Evolutionary conservation across 2,113 vertebrate species (phyloP), one percentile per base, ranked within the genome.

Genomic region (Colius striatus): DNA sequence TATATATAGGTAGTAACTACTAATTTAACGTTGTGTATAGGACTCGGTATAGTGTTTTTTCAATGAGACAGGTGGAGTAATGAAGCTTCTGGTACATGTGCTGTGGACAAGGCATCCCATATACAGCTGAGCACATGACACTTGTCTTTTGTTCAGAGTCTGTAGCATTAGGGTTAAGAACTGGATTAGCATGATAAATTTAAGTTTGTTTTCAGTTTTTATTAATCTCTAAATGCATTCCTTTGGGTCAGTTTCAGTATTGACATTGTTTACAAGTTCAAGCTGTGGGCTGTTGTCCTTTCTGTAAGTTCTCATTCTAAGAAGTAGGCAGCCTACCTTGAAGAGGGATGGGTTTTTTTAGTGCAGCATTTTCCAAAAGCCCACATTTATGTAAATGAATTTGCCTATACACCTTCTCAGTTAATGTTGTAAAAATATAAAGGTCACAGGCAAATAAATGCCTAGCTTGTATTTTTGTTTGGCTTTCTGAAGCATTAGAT

Each of bases 361-460:
- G 51, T 77, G 60, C 60, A 55, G 4, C 47, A 77, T 88, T 63
- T 77, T 71, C 90, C 72, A 92, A 67, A 90, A 90, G 68, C 91
- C 92, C 62, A 90, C 90, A 16, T 12, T 68, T 82, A 93, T 80
- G 82, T 76, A 91, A 93, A 92, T 87, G 26, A 83, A n/a, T 87
- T 95, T 3, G 50, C 72, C 63, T 94, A 41, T 91, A 72, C 36
- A 76, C 90, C 61, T 88, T 60, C 74, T 91, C 45, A 53, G 54
- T 91, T 91, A 91, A 63, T 74, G 90, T 74, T 14, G 14, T 72
- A 62, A 91, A 89, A 79, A 76, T 90, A n/a, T 53, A 62, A 87
- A 87, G 94, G 78, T 87, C 85, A 47, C 13, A 79, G 78, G 92
- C 74, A 87, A 95, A 92, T 43, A 93, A 87, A 68, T 87, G 75